Conservation (phyloP, 2,113 vertebrate genomes). For the Merops nubicus region DNA sequence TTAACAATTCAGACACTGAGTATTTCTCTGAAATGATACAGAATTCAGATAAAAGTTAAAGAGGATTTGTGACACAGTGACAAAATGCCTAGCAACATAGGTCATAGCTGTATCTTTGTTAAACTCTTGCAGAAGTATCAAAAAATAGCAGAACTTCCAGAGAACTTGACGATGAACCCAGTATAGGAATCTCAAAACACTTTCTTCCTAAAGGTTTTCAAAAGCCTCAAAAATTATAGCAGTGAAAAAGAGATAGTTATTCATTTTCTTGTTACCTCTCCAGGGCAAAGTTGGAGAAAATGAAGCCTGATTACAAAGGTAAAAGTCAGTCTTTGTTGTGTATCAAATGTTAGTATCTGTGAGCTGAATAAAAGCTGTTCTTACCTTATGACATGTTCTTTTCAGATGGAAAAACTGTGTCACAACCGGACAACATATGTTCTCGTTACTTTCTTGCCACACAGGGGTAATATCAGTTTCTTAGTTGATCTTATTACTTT, state of each 20-base stretch:
- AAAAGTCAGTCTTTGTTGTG: background rate
- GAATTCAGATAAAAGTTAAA: background rate
- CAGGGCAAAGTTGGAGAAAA: background rate
- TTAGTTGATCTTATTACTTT: background rate
- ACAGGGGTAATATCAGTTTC: background rate
- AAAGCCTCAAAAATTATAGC: background rate
- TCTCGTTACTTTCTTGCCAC: background rate
- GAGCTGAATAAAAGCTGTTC: background rate
- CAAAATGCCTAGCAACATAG: too few relatives aligned
- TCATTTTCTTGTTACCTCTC: background rate
- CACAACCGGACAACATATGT: background rate
- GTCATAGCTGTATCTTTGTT: background rate
- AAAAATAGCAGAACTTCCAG: background rate
- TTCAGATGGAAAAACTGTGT: background rate
- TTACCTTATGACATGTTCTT: background rate
- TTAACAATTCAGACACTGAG: background rate
- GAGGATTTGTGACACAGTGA: background rate
- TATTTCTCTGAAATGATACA: background rate
- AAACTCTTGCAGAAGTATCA: background rate
- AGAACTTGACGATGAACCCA: background rate
- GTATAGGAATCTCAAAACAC: background rate
- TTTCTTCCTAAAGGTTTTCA: background rate
- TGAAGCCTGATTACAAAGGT: background rate
- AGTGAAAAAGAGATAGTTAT: background rate
- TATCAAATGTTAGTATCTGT: background rate